Base-by-base conservation (phyloP, 1,140 invertebrate genomes). In the Piezodorus guildinii region DNA sequence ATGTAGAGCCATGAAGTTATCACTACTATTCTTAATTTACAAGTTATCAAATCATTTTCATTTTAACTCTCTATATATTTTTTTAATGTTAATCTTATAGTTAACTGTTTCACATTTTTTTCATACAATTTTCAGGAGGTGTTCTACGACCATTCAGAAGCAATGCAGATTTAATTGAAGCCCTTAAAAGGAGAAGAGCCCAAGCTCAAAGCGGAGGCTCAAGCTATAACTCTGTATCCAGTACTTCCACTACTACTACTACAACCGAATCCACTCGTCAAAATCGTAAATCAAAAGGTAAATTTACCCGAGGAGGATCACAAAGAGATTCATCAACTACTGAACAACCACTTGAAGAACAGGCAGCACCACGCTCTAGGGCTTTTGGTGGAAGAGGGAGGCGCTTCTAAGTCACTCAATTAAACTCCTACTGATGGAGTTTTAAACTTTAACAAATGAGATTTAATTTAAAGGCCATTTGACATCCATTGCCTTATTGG, bases 131-230 rank as follows among this genome's bases (percentile, higher is more conserved):
- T 60, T 43, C 23, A 63, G 62, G 62, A 59, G 68, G 65, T 9
- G 64, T 63, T 5, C 49, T 67, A 2, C 43, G 68, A 16, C 68
- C 68, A 9, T 69, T 69, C 59, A 52, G 68, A 15, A 67, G 66
- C 58, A 69, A 69, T 49, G 54, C 61, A 15, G 68, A 67, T 60
- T 54, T 69, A 3, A 63, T 69, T n/a, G 68, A 69, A 60, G 64
- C 66, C 16, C 45, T 69, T 46, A 69, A 67, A 54, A 62, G 66
- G 16, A 49, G 68, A 52, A 17, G 68, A 43, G 52, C 52, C 5
- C 52, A 56, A 25, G 52, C 52, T 16, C 52, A 56, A 56, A 15
- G 9, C 2, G 23, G 23, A 23, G 52, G 52, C 10, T 16, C 14
- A 19, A 21, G 23, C 21, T 23, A 15, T 23, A 23, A 15, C 23